Percentiles rank a stretch among this genome's conserved stretches.
Evolutionary conservation across 1,140 invertebrate species (phyloP).

Genomic region (Melanaphis sacchari): DNA sequence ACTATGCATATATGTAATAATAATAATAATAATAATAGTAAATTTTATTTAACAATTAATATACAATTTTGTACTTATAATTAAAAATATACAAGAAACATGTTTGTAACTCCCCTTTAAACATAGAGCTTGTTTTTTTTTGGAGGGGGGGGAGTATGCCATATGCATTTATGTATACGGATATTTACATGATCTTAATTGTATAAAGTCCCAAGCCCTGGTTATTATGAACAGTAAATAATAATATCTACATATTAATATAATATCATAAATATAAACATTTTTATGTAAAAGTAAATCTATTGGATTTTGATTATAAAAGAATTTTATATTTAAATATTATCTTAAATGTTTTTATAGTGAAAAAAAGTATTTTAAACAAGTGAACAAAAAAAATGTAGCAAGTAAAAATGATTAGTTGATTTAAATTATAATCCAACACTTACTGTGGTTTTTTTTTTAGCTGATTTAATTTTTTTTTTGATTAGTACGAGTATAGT

Average conservation of each 20-base stretch:
- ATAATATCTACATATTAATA: background rate
- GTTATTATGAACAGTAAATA: too few species aligned
- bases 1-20: too few species aligned
- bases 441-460: background rate
- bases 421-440: background rate
- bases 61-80: too few species aligned
- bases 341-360: background rate
- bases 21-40: too few species aligned
- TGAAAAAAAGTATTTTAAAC: background rate
- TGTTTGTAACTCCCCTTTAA: too few species aligned
- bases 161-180: too few species aligned
- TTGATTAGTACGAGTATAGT: background rate
- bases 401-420: background rate
- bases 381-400: background rate
- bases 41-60: too few species aligned
- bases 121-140: too few species aligned
- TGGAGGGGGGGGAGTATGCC: too few species aligned
- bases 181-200: too few species aligned
- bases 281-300: background rate
- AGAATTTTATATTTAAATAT: background rate
- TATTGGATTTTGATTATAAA: background rate
- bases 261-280: background rate
- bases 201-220: too few species aligned
- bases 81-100: too few species aligned
- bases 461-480: background rate